phyloP scores from a whole-genome alignment of 2,888 invertebrate genomes.

The Pachydiplax longipennis region DNA sequence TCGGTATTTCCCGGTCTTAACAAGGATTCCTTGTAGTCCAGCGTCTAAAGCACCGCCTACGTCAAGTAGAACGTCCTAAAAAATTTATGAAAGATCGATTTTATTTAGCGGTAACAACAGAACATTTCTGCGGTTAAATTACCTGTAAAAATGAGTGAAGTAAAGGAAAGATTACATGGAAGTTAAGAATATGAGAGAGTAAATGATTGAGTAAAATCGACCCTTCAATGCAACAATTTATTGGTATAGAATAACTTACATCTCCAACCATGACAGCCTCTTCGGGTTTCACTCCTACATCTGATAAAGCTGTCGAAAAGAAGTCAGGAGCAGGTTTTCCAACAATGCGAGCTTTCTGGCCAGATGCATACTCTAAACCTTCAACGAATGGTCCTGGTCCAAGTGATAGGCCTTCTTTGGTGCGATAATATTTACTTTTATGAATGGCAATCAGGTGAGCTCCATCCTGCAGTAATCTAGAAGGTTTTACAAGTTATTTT shows the following conservation, averaged over 20 bases:
- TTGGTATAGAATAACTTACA: conserved; percentile 61
- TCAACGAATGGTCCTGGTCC: conserved; percentile 85
- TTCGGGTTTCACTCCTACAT: conserved; percentile 60
- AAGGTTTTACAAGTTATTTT: conserved; percentile 31
- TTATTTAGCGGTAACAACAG: not conserved
- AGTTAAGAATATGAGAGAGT: no score
- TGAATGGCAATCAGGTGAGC: conserved; percentile 80
- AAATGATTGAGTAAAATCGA: not conserved
- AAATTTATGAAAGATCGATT: conserved; percentile 37
- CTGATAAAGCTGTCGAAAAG: conserved; percentile 67
- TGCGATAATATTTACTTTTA: conserved; percentile 76
- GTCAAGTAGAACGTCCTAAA: conserved; percentile 80
- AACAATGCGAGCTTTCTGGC: conserved; percentile 70
- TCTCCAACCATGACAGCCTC: conserved; percentile 85
- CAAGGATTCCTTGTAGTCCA: conserved; percentile 77
- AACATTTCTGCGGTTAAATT: not conserved
- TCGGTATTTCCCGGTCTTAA: conserved; percentile 81
- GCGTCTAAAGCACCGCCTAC: conserved; percentile 74
- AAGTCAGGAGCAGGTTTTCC: conserved; percentile 78
- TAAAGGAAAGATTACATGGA: not conserved
- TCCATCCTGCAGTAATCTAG: conserved; percentile 69
- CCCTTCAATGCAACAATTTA: not conserved
- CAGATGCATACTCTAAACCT: conserved; percentile 78
- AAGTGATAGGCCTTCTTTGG: conserved; percentile 73
- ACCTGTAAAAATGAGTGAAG: not conserved